Evolutionary conservation across 2,113 vertebrate species (phyloP), one percentile per base, ranked within the genome.

Genomic region (Gambusia affinis): DNA sequence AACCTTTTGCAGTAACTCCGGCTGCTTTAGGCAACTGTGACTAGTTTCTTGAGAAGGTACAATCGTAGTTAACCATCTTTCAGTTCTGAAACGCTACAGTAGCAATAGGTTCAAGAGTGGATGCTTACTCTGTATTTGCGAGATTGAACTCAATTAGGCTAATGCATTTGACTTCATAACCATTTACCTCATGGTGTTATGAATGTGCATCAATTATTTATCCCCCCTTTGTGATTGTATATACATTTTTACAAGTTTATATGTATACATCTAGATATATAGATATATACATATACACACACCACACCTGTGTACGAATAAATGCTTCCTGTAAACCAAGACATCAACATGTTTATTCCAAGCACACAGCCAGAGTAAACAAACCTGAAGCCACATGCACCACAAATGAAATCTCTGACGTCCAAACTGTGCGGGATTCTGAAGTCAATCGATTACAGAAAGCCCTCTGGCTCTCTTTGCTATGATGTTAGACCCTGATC

Each of bases 391-490:
- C 51, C 71, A 44, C 54, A 63, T 73, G 70, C 62, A 28, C 33
- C 28, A 19, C 82, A 86, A 88, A 78, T 76, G 75, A 85, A 84
- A 76, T 70, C 78, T 70, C n/a, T 60, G 82, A 79, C 14, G 28
- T 82, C 83, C 81, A 75, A 82, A 72, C 80, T 71, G 76, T 79
- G 44, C 15, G 42, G 31, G 64, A 87, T 70, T 65, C 75, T 73
- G 60, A 75, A 81, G 76, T 87, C 87, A 82, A 82, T 84, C 47
- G 80, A 87, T 88, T 64, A 28, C 67, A 82, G 66, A 81, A 80
- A 73, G 72, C 83, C 85, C 75, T 61, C 65, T 19, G 70, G 80
- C 80, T 78, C 79, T 39, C 67, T 70, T 77, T 64, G 78, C 51
- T 64, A 12, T 60, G 81, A 83, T 79, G 76, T 31, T 67, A 84